Evolutionary conservation across 2,888 invertebrate species (phyloP).

Genomic region (Panzeria rudis): DNA sequence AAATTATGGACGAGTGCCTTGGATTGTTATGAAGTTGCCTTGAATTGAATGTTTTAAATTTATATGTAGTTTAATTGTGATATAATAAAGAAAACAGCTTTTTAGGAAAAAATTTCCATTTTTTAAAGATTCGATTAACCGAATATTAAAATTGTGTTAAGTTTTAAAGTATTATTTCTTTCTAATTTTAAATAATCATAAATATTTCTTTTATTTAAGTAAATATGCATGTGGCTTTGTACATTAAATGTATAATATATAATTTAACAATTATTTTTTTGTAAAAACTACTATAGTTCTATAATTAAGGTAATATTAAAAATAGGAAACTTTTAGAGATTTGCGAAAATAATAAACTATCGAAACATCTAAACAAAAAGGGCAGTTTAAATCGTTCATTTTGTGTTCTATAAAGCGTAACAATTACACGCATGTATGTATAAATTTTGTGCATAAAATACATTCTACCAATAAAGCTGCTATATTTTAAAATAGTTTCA

Average conservation of each 20-base stretch:
- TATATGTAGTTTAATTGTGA: slow-evolving; percentile 33
- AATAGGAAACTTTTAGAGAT: slow-evolving; percentile 39
- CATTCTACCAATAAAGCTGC: slow-evolving; percentile 31
- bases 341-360: background rate
- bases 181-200: slow-evolving; percentile 39
- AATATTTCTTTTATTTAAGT: slow-evolving; percentile 65
- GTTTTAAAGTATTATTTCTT: slow-evolving; percentile 26
- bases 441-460: slow-evolving; percentile 40
- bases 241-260: slow-evolving; percentile 36
- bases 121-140: background rate
- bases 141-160: background rate
- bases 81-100: background rate
- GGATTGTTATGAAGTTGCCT: slow-evolving; percentile 92
- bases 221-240: slow-evolving; percentile 70
- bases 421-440: slow-evolving; percentile 2
- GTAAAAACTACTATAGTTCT: slow-evolving; percentile 5
- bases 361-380: background rate
- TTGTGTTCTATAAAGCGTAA: slow-evolving; percentile 5
- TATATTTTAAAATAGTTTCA: background rate
- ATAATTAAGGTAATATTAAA: slow-evolving; percentile 18
- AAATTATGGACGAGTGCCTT: slow-evolving; percentile 91
- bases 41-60: slow-evolving; percentile 77
- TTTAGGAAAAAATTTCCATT: background rate
- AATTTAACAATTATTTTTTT: slow-evolving; percentile 4
- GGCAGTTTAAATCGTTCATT: slow-evolving; percentile 22